These are phyloP conservation scores for Uropetala carovei DNA, from an alignment of 2,888 invertebrate species.

Conservation along the genomic window DNA sequence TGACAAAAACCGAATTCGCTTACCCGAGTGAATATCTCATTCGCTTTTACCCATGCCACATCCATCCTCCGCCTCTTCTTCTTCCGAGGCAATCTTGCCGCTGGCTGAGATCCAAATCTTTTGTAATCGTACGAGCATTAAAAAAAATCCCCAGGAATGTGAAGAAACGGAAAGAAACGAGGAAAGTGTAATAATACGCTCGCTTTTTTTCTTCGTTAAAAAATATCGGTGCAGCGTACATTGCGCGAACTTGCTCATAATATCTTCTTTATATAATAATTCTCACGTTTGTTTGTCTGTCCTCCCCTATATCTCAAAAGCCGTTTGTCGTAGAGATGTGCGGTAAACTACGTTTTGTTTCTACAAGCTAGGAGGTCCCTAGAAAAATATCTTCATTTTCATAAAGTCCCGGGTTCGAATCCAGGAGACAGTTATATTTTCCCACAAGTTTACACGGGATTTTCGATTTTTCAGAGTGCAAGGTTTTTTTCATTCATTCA, in stretches of 20 bases:
- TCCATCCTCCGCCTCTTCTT: not conserved
- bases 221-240: not conserved
- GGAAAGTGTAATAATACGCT: not conserved
- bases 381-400: no score
- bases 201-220: not conserved
- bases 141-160: not conserved
- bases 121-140: not conserved
- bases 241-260: not conserved
- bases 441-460: no score
- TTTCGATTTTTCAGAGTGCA: no score
- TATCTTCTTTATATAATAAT: no score
- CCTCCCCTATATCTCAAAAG: no score
- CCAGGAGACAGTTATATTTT: no score
- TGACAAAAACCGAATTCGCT: not conserved
- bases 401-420: no score
- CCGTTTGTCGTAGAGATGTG: no score
- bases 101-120: not conserved
- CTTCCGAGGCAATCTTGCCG: not conserved
- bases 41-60: constrained; percentile 6
- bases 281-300: no score
- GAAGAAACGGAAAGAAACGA: not conserved
- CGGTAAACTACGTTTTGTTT: no score
- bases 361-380: no score
- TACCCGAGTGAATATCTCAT: not conserved
- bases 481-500: no score